Conservation (phyloP, 2,888 invertebrate species). For the Chesias legatella region DNA sequence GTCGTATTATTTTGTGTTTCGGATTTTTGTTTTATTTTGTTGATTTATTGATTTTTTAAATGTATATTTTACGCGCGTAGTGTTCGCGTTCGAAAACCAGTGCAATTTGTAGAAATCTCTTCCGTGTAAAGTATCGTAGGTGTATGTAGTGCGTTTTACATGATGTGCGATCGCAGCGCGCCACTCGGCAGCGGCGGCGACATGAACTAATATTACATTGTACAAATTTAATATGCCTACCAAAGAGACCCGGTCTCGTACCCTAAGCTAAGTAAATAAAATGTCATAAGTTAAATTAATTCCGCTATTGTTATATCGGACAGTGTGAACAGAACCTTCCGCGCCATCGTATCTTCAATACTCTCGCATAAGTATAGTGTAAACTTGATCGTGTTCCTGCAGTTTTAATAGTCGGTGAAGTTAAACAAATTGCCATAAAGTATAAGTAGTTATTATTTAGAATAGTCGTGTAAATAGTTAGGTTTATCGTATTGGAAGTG, state of each 20-base stretch:
- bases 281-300: slow-evolving; percentile 74
- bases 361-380: slow-evolving; percentile 79
- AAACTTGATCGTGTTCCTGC: slow-evolving; percentile 80
- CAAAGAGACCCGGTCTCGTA: slow-evolving; percentile 82
- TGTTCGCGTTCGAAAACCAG: slow-evolving; percentile 78
- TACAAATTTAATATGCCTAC: slow-evolving; percentile 81
- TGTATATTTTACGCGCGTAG: slow-evolving; percentile 72
- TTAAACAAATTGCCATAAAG: slow-evolving; percentile 80
- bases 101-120: slow-evolving; percentile 81
- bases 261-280: slow-evolving; percentile 76
- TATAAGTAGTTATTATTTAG: slow-evolving; percentile 79
- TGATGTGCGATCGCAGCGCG: slow-evolving; percentile 59
- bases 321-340: slow-evolving; percentile 67
- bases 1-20: slow-evolving; percentile 80
- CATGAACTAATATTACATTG: slow-evolving; percentile 74
- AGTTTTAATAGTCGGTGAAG: slow-evolving; percentile 79
- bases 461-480: slow-evolving; percentile 77
- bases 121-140: slow-evolving; percentile 78
- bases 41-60: slow-evolving; percentile 72
- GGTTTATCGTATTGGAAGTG: slow-evolving; percentile 66
- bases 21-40: slow-evolving; percentile 72
- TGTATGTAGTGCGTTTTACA: slow-evolving; percentile 71
- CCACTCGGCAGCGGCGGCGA: slow-evolving; percentile 55
- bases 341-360: slow-evolving; percentile 76
- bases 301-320: slow-evolving; percentile 60